Conservation (phyloP, 2,797 vertebrate species). For the Loriculus beryllinus region DNA sequence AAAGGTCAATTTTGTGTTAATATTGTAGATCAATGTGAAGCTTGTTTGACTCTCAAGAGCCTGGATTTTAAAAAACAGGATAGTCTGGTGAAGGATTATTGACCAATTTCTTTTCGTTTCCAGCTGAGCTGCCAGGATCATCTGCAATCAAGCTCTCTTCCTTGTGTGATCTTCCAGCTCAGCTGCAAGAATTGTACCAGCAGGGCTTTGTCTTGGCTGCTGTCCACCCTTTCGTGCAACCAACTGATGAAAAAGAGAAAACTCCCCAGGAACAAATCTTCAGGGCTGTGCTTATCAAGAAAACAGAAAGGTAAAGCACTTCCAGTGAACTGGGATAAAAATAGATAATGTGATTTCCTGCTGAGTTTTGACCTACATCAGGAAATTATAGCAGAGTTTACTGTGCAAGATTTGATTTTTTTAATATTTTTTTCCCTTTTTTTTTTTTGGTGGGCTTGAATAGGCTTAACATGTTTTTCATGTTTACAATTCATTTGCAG, state of each 20-base stretch:
- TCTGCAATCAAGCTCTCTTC: slow-evolving; percentile 90
- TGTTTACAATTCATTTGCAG: slow-evolving; percentile 61
- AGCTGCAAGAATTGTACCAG: slow-evolving; percentile 94
- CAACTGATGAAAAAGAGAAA: slow-evolving; percentile 82
- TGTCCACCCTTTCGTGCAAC: slow-evolving; percentile 93
- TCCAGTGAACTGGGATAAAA: slow-evolving; percentile 62
- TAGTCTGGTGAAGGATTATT: slow-evolving; percentile 29
- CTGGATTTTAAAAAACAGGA: slow-evolving; percentile 3
- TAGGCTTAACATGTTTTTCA: slow-evolving; percentile 50
- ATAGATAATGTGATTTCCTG: slow-evolving; percentile 65
- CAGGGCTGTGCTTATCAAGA: slow-evolving; percentile 91
- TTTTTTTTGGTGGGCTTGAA: background rate
- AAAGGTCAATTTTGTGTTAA: slow-evolving; percentile 3
- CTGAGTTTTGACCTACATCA: slow-evolving; percentile 66
- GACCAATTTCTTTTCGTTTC: slow-evolving; percentile 44
- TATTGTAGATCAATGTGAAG: background rate
- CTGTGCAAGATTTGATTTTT: slow-evolving; percentile 24
- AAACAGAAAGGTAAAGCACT: slow-evolving; percentile 86
- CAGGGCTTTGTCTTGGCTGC: slow-evolving; percentile 90
- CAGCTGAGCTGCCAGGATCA: slow-evolving; percentile 83
- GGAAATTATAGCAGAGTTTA: slow-evolving; percentile 65
- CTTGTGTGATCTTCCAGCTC: slow-evolving; percentile 87
- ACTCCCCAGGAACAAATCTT: slow-evolving; percentile 89
- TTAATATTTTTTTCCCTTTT: background rate
- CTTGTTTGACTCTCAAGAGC: slow-evolving; percentile 25